Evolutionary conservation across 1,140 invertebrate genomes (phyloP), one percentile per base, ranked within the genome.

Genomic region (Drosophila sulfurigaster): DNA sequence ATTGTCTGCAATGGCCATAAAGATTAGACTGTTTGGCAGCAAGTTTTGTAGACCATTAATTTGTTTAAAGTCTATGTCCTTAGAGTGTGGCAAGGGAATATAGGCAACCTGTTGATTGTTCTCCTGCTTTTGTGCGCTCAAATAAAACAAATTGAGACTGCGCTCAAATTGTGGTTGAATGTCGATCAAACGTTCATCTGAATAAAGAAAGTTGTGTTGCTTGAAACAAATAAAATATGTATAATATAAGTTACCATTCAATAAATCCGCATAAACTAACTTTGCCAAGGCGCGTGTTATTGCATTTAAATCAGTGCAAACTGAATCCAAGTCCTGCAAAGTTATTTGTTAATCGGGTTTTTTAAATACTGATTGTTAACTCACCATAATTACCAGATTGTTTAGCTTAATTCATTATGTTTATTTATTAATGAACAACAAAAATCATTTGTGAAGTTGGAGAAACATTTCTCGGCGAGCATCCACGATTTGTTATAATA

Each of bases 1-100:
- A 25, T 83, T 91, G 13, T 91, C 86, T 0, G 75, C 76, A 5
- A 91, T 76, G 8, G 82, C 82, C 2, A 91, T 8, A 8, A 56
- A 70, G 20, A 88, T 41, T 1, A 2, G 46, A 3, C 64, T 66
- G 5, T 52, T 38, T 1, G 10, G 25, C 1, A 88, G 46, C 32
- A 74, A 72, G 5, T 65, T n/a, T 28, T 91, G 82, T 8, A 88
- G 28, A 0, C 8, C 7, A 3, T 72, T 48, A 0, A 92, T 6
- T 1, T 69, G 13, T 5, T 13, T 5, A 10, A 91, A 81, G 16
- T 91, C 59, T 0, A 91, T 57, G 5, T 52, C 52, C 45, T 82
- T 75, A 7, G 67, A 70, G 35, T 79, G 66, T 0, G 75, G 48
- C 1, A 73, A 5, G 0, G 90, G 90, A 1, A 91, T 5, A 56